phyloP scores from a whole-genome alignment of 1,140 invertebrate species.

The Drosophila ogumai region DNA sequence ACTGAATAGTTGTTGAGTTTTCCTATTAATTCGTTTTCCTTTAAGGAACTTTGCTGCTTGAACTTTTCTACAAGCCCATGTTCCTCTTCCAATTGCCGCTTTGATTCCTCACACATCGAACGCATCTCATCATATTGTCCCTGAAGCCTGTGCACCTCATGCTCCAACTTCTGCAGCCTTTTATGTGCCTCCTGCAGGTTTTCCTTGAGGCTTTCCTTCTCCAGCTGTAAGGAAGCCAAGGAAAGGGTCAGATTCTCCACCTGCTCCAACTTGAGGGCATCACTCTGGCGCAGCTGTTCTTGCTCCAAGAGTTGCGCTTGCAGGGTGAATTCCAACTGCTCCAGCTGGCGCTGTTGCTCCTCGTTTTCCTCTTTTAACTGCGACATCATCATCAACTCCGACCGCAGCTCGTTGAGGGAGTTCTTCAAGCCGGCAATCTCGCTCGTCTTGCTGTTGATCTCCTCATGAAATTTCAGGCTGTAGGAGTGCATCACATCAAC shows the following conservation, averaged over 20 bases:
- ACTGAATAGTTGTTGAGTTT: slow-evolving; percentile 46
- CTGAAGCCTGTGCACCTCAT: slow-evolving; percentile 43
- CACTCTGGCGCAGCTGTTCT: slow-evolving; percentile 32
- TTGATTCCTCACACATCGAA: slow-evolving; percentile 48
- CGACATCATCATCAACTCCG: slow-evolving; percentile 61
- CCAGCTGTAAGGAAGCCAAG: slow-evolving; percentile 29
- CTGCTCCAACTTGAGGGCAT: slow-evolving; percentile 57
- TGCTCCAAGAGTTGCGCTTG: slow-evolving; percentile 62
- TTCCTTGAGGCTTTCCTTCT: slow-evolving; percentile 38
- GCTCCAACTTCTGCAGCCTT: slow-evolving; percentile 39
- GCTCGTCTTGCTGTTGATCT: slow-evolving; percentile 70
- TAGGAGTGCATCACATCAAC: slow-evolving; percentile 69
- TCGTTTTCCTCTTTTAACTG: slow-evolving; percentile 68
- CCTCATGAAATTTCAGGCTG: slow-evolving; percentile 67
- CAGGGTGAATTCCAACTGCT: slow-evolving; percentile 65
- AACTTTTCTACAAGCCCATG: slow-evolving; percentile 40
- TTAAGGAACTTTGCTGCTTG: slow-evolving; percentile 21
- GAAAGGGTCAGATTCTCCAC: slow-evolving; percentile 44
- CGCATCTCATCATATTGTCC: slow-evolving; percentile 52
- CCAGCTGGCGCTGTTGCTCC: slow-evolving; percentile 66
- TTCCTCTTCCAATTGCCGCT: slow-evolving; percentile 39
- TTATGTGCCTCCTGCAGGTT: slow-evolving; percentile 29
- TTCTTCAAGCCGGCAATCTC: slow-evolving; percentile 70
- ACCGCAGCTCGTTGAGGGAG: slow-evolving; percentile 54
- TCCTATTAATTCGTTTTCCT: slow-evolving; percentile 30